These are phyloP conservation scores for Tapera naevia DNA, from an alignment of 2,797 vertebrate species.

Conservation along the genomic window DNA sequence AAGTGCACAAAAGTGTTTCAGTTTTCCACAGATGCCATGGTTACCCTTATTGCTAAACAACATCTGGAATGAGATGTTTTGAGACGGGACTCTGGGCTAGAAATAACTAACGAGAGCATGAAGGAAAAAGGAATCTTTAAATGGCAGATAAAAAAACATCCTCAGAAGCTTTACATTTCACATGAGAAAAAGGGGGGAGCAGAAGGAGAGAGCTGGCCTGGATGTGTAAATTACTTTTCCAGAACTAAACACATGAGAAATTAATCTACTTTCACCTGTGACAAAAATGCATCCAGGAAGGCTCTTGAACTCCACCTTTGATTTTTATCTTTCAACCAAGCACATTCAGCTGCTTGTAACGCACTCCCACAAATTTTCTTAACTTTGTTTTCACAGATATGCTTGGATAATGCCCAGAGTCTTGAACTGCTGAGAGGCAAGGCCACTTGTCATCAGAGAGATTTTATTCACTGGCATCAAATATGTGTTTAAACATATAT, in stretches of 20 bases:
- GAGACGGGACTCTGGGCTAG: constrained; percentile 4
- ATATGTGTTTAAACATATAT: neutral
- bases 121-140: constrained; percentile 49
- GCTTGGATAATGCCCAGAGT: neutral
- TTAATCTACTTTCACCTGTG: constrained; percentile 22
- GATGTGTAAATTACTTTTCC: neutral
- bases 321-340: neutral
- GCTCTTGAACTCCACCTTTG: neutral
- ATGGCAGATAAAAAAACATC: neutral
- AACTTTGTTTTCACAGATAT: neutral
- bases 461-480: neutral
- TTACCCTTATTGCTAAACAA: constrained; percentile 68
- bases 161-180: neutral
- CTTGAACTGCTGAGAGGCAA: neutral
- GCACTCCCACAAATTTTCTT: neutral
- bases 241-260: neutral
- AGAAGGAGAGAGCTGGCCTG: neutral
- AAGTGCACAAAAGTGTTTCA: constrained; percentile 43
- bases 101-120: constrained; percentile 8
- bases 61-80: constrained; percentile 67
- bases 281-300: neutral
- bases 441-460: neutral
- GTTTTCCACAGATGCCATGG: constrained; percentile 65
- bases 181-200: neutral
- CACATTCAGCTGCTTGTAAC: neutral